Conservation (phyloP, 2,888 invertebrate genomes). For the Tinea semifulvella region DNA sequence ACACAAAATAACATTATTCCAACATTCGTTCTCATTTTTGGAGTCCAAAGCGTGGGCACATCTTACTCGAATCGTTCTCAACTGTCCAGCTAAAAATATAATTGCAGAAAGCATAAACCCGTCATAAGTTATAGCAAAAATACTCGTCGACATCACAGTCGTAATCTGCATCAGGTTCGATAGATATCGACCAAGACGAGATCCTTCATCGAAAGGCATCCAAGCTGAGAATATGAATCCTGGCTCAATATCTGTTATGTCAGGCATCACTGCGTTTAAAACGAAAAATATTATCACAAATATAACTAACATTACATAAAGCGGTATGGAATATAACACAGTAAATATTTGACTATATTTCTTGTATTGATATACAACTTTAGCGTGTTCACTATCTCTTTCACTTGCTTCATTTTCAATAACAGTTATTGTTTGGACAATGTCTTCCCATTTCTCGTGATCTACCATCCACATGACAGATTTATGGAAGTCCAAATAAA, state of each 20-base stretch:
- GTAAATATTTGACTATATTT: neutral
- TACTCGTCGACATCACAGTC: constrained; percentile 33
- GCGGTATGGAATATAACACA: neutral
- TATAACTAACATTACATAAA: neutral
- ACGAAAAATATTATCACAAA: neutral
- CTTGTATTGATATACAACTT: neutral
- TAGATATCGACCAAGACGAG: constrained; percentile 27
- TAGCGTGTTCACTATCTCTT: neutral
- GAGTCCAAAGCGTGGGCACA: constrained; percentile 23
- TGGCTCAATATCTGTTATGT: neutral
- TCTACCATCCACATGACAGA: neutral
- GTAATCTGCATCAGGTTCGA: constrained; percentile 36
- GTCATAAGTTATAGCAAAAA: constrained; percentile 40
- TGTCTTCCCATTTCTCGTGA: neutral
- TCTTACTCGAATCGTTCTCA: constrained; percentile 31
- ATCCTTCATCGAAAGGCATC: neutral
- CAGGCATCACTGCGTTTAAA: neutral
- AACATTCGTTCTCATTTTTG: constrained; percentile 22
- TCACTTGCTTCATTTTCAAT: neutral
- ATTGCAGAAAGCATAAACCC: constrained; percentile 36
- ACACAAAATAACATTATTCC: constrained; percentile 32
- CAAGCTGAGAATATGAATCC: neutral
- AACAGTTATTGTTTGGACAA: neutral
- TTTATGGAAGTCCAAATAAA: neutral
- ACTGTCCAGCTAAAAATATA: constrained; percentile 45